Evolutionary conservation across 1,140 invertebrate genomes (phyloP).

Genomic region (Papilio glaucus): DNA sequence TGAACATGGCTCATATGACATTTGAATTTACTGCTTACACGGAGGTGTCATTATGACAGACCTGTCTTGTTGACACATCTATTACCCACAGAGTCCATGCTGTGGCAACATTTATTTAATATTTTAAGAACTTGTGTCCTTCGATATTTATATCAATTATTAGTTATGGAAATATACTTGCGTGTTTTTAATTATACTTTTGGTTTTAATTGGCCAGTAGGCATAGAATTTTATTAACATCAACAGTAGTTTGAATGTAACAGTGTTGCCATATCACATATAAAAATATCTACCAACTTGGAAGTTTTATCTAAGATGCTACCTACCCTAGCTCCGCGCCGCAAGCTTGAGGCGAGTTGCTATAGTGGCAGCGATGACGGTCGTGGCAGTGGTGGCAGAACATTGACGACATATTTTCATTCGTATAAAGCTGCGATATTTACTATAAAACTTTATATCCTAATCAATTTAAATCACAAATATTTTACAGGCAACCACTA

Average conservation of each 20-base stretch:
- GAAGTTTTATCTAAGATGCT: conserved; percentile 6
- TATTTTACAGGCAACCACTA: neutral
- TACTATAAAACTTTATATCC: neutral
- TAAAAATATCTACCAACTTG: conserved; percentile 24
- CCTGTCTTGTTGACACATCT: too few relatives aligned
- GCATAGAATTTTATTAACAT: neutral
- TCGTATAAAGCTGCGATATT: conserved; percentile 3
- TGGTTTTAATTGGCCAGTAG: neutral
- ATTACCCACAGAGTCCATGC: too few relatives aligned
- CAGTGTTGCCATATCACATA: conserved; percentile 19
- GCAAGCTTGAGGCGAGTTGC: neutral
- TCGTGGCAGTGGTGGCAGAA: conserved; percentile 8
- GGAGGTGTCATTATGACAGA: too few relatives aligned
- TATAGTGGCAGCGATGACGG: neutral
- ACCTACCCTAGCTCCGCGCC: neutral
- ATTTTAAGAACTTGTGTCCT: too few relatives aligned
- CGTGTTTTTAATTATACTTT: neutral
- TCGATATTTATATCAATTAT: too few relatives aligned
- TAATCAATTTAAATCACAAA: neutral
- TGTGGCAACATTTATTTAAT: too few relatives aligned
- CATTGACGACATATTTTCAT: conserved; percentile 2
- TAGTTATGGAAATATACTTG: neutral
- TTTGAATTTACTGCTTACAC: too few relatives aligned
- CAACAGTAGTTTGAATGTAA: neutral
- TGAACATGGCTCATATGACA: too few relatives aligned